A percentile compares a stretch with the other conserved stretches of the same genome.
Conservation (phyloP, 64 coral and sea anemone species). For the Actinia equina region DNA sequence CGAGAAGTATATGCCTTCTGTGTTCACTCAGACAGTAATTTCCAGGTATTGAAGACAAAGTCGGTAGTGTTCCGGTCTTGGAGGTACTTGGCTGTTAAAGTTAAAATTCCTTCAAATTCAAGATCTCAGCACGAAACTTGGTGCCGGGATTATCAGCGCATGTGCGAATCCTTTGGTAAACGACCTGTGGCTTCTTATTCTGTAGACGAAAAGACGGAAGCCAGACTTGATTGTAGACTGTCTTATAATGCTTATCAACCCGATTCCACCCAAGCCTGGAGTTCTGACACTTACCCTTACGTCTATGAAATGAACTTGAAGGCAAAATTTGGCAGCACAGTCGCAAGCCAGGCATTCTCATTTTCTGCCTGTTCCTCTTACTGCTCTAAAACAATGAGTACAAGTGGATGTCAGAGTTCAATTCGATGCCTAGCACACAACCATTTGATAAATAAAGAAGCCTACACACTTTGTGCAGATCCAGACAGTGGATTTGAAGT, state of each 20-base stretch:
- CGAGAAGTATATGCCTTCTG: constrained; percentile 13
- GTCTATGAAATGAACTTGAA: not conserved
- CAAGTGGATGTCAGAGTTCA: not conserved
- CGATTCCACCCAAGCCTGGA: not conserved
- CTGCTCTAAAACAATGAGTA: not conserved
- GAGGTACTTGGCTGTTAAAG: constrained; percentile 21
- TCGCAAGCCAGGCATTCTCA: not conserved
- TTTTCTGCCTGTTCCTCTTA: not conserved
- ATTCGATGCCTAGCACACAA: not conserved
- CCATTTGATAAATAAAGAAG: not conserved
- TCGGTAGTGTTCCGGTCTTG: not conserved
- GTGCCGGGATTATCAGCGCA: constrained; percentile 30
- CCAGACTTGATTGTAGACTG: not conserved
- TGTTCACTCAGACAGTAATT: constrained; percentile 15
- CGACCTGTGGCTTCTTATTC: not conserved
- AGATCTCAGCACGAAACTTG: constrained; percentile 23
- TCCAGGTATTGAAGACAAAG: constrained; percentile 7
- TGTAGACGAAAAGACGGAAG: not conserved
- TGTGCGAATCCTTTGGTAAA: constrained; percentile 25
- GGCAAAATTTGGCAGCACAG: not conserved
- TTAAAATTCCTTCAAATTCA: not conserved
- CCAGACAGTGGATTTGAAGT: constrained; percentile 30
- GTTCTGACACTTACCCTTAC: not conserved
- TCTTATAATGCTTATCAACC: constrained; percentile 6
- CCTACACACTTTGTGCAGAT: constrained; percentile 19